A percentile compares a stretch with the other conserved stretches of the same genome.
Evolutionary conservation across 2,113 vertebrate species (phyloP).

Genomic region (Dicaeum eximium): DNA sequence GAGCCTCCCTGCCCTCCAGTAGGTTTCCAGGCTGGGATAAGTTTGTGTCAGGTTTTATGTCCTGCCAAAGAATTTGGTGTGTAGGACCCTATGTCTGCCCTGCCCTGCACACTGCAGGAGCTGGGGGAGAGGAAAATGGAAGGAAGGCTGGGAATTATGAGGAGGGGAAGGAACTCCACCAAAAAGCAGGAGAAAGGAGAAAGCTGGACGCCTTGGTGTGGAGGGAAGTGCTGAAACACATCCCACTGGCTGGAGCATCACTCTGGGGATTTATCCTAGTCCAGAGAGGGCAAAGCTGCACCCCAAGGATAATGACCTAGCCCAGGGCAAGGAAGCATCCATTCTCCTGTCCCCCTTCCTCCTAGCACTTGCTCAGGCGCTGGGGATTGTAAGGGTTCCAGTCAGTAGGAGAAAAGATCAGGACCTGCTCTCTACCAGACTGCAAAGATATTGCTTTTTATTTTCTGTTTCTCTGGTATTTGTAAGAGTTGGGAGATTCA

Average conservation of each 20-base stretch:
- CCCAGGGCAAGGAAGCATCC: neutral
- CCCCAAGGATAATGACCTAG: too few species aligned
- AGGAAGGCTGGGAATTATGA: neutral
- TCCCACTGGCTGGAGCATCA: neutral
- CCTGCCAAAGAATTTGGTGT: neutral
- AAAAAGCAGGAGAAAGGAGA: neutral
- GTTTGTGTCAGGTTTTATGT: neutral
- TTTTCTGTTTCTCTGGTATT: neutral
- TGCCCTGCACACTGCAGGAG: neutral
- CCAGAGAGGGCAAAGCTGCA: neutral
- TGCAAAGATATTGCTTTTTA: neutral
- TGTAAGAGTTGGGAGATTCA: neutral
- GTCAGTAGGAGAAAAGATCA: neutral
- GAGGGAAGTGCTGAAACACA: fast-evolving
- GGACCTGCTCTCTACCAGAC: neutral
- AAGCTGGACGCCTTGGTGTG: fast-evolving
- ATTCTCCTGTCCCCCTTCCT: neutral
- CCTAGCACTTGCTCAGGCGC: neutral
- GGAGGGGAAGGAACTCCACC: neutral
- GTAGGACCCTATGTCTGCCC: neutral
- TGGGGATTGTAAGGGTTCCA: neutral
- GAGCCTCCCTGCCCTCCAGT: neutral
- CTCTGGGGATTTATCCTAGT: neutral
- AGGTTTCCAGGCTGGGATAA: neutral
- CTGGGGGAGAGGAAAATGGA: neutral